phyloP scores from a whole-genome alignment of 1,140 invertebrate genomes.

The Aphelenchoides fujianensis region DNA sequence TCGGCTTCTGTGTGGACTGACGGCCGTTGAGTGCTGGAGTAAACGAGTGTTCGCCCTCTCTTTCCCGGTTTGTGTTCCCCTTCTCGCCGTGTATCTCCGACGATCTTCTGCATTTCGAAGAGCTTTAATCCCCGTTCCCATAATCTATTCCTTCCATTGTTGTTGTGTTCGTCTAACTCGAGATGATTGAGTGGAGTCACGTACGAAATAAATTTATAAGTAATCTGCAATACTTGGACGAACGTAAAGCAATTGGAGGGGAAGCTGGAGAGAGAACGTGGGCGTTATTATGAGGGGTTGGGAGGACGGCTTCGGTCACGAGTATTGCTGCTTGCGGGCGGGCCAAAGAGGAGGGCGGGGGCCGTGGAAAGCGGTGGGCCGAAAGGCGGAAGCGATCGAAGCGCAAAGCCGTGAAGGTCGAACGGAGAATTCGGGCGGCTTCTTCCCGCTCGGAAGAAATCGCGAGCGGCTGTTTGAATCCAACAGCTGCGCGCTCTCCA shows the following conservation, averaged over 20 bases:
- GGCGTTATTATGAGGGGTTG: neutral
- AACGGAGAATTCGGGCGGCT: too few species aligned
- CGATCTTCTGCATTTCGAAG: neutral
- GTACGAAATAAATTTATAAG: neutral
- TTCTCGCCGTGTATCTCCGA: neutral
- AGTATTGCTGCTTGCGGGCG: neutral
- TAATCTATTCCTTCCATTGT: conserved; percentile 1
- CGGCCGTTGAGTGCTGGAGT: neutral
- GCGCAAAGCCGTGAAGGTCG: too few species aligned
- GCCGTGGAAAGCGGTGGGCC: too few species aligned
- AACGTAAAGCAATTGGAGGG: neutral
- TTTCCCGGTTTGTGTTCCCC: too few species aligned
- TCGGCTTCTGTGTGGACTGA: conserved; percentile 42
- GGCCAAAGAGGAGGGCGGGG: too few species aligned
- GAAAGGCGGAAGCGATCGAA: too few species aligned
- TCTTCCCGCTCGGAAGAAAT: too few species aligned
- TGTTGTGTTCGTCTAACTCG: too few species aligned
- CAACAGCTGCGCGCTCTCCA: too few species aligned
- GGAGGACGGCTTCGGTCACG: neutral
- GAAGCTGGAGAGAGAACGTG: neutral
- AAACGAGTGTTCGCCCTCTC: too few species aligned
- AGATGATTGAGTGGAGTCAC: neutral
- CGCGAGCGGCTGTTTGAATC: too few species aligned
- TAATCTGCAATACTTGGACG: neutral
- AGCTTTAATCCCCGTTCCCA: neutral